Evolutionary conservation across 2,888 invertebrate species (phyloP).

Genomic region (Bellardia pandia): DNA sequence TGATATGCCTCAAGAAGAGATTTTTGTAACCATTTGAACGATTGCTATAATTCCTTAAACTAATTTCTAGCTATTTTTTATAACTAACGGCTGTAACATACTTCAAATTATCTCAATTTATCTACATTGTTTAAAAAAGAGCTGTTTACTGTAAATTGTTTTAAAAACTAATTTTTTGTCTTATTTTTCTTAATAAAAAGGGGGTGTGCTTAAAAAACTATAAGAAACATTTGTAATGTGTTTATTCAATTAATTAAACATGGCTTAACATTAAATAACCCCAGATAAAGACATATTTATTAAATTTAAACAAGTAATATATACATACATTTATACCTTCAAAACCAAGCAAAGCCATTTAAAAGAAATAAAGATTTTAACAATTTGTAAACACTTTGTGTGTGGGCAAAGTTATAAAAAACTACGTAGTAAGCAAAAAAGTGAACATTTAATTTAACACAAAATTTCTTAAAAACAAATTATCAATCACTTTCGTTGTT

Average conservation of each 20-base stretch:
- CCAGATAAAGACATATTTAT: slow-evolving; percentile 2
- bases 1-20: too few relatives aligned
- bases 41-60: too few relatives aligned
- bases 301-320: too few relatives aligned
- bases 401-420: slow-evolving; percentile 17
- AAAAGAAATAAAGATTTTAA: neutral
- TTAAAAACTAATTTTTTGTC: neutral
- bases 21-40: too few relatives aligned
- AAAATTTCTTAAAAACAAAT: slow-evolving; percentile 1
- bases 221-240: slow-evolving; percentile 23
- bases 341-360: neutral
- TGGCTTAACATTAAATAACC: slow-evolving; percentile 45
- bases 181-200: neutral
- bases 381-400: neutral
- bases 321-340: neutral
- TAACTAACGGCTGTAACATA: too few relatives aligned
- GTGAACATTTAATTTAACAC: neutral
- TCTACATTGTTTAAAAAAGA: too few relatives aligned
- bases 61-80: too few relatives aligned
- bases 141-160: neutral
- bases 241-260: slow-evolving; percentile 59
- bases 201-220: slow-evolving; percentile 14
- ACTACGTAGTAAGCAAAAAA: neutral
- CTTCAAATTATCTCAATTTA: too few relatives aligned
- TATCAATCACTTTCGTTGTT: slow-evolving; percentile 67